Conservation (phyloP, 2,113 vertebrate genomes). For the Syngnathoides biaculeatus region DNA sequence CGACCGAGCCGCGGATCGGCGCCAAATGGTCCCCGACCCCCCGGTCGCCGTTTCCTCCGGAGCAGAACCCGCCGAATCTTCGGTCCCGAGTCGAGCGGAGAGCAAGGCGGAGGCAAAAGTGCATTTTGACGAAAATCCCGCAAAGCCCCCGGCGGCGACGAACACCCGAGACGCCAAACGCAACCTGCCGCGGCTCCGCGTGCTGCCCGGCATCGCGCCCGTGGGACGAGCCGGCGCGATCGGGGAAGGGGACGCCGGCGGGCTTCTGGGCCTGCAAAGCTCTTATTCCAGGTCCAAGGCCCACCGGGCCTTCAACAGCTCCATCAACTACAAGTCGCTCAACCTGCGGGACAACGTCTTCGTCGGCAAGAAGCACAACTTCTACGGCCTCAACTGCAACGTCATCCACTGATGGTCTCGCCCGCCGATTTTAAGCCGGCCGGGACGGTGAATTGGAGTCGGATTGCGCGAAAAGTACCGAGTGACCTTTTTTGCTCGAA, state of each 20-base stretch:
- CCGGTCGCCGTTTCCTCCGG: not conserved
- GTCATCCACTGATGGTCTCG: constrained; percentile 67
- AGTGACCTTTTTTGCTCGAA: not conserved
- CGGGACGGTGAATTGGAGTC: not conserved
- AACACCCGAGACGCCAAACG: not conserved
- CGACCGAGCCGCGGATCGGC: constrained; percentile 19
- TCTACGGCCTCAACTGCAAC: constrained; percentile 73
- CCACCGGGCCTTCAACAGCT: constrained; percentile 61
- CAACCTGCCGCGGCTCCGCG: constrained; percentile 14
- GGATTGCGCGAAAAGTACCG: not conserved
- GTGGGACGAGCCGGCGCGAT: not conserved
- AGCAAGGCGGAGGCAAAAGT: constrained; percentile 20
- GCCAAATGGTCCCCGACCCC: constrained; percentile 14
- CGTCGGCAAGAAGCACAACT: constrained; percentile 71
- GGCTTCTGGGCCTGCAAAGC: constrained; percentile 70
- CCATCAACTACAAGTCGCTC: constrained; percentile 51
- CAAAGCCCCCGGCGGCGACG: not conserved
- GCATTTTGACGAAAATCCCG: constrained; percentile 26
- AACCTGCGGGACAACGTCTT: constrained; percentile 72
- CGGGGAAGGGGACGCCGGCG: not conserved
- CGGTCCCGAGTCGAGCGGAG: constrained; percentile 19
- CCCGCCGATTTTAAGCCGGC: not conserved
- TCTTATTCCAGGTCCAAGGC: constrained; percentile 71
- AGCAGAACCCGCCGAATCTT: constrained; percentile 9
- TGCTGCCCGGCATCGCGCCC: constrained; percentile 19